Conservation (phyloP, 2,888 invertebrate species). For the Parascotia fuliginaria region DNA sequence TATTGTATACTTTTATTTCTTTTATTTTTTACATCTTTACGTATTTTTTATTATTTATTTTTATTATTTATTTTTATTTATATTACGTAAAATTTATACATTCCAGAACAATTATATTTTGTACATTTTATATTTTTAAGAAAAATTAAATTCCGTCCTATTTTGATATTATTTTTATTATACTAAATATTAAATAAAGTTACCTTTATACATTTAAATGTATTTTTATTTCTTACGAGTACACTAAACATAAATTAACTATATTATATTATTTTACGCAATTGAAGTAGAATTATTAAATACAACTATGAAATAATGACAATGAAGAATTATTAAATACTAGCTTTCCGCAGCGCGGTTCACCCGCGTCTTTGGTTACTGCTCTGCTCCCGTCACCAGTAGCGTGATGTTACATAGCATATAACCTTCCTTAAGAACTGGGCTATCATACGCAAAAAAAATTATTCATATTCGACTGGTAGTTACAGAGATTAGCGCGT, state of each 20-base stretch:
- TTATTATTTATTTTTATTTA: neutral
- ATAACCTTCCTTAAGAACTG: neutral
- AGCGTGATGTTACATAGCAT: neutral
- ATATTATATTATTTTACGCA: too few species aligned
- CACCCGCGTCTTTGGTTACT: too few species aligned
- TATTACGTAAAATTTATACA: conserved; percentile 7
- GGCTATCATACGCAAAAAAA: neutral
- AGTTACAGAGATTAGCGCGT: too few species aligned
- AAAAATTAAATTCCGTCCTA: conserved; percentile 59
- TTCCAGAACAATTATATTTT: conserved; percentile 21
- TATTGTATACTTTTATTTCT: neutral
- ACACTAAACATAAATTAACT: too few species aligned
- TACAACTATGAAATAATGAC: too few species aligned
- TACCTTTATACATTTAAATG: conserved; percentile 48
- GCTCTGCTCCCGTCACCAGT: neutral
- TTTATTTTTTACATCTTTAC: too few species aligned
- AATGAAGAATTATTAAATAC: too few species aligned
- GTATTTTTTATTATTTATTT: conserved; percentile 9
- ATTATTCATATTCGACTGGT: too few species aligned
- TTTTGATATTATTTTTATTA: conserved; percentile 35
- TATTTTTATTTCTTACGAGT: too few species aligned
- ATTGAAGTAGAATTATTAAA: too few species aligned
- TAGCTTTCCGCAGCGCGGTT: too few species aligned
- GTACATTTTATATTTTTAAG: conserved; percentile 24
- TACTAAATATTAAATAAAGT: conserved; percentile 43